Evolutionary conservation across 2,113 vertebrate genomes (phyloP).

Genomic region (Xenotilapia flavipinnis): DNA sequence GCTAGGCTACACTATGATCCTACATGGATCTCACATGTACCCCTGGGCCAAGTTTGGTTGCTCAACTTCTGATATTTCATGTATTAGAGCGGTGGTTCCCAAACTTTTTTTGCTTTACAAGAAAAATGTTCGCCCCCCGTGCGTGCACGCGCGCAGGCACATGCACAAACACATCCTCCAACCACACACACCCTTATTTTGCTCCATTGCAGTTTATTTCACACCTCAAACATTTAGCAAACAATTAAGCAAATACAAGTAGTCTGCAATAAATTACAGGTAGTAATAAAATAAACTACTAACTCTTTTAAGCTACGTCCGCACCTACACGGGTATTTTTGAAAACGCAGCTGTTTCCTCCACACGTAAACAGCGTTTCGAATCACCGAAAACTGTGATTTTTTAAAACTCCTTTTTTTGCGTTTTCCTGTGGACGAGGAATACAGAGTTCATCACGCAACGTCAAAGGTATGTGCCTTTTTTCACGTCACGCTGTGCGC

Average conservation of each 20-base stretch:
- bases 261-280: neutral
- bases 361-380: accelerated
- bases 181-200: too few relatives aligned
- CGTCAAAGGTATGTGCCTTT: neutral
- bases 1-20: neutral
- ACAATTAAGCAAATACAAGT: neutral
- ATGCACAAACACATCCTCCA: too few relatives aligned
- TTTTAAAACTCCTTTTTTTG: neutral
- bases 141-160: neutral
- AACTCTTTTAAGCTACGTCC: neutral
- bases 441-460: neutral
- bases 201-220: neutral
- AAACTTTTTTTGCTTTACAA: neutral
- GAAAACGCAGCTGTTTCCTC: neutral
- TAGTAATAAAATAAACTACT: neutral
- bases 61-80: neutral
- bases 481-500: too few relatives aligned
- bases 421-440: neutral
- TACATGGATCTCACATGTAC: neutral
- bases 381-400: accelerated
- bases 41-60: neutral
- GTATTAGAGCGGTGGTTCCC: neutral
- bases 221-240: neutral
- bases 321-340: neutral
- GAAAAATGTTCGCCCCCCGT: accelerated